Evolutionary conservation across 2,888 invertebrate species (phyloP).

Genomic region (Latrodectus elegans): DNA sequence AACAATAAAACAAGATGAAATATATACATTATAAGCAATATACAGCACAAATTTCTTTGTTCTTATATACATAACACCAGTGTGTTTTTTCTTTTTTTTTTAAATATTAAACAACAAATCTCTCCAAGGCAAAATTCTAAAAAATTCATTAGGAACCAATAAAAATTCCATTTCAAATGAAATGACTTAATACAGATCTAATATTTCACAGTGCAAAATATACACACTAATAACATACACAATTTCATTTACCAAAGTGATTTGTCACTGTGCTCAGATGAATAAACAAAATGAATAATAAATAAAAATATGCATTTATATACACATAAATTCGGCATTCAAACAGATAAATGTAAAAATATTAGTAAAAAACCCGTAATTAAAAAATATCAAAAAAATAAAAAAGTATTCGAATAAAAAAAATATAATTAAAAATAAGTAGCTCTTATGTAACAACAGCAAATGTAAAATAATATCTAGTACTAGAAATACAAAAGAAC

Average conservation of each 20-base stretch:
- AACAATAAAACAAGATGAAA: constrained; percentile 32
- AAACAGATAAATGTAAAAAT: background rate
- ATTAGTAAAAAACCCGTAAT: background rate
- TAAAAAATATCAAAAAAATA: background rate
- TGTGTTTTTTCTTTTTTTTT: constrained; percentile 4
- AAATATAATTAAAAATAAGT: background rate
- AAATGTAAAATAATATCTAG: too few species aligned
- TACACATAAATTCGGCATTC: background rate
- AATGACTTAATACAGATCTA: constrained; percentile 18
- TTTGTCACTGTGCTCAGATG: background rate
- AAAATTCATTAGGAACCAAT: constrained; percentile 51
- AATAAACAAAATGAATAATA: constrained; percentile 2
- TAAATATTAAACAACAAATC: constrained; percentile 39
- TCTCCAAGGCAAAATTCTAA: constrained; percentile 27
- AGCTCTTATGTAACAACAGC: background rate
- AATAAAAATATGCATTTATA: background rate
- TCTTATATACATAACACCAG: constrained; percentile 44
- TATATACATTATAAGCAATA: constrained; percentile 56
- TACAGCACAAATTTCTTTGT: constrained; percentile 46
- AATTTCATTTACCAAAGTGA: background rate
- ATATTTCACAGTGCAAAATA: constrained; percentile 7
- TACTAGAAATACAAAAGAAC: too few species aligned
- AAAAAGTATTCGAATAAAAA: background rate
- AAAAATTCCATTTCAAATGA: constrained; percentile 37
- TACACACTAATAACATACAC: constrained; percentile 3